Evolutionary conservation across 2,888 invertebrate species (phyloP), one percentile per base, ranked within the genome.

Genomic region (Drosophila mayaguana): DNA sequence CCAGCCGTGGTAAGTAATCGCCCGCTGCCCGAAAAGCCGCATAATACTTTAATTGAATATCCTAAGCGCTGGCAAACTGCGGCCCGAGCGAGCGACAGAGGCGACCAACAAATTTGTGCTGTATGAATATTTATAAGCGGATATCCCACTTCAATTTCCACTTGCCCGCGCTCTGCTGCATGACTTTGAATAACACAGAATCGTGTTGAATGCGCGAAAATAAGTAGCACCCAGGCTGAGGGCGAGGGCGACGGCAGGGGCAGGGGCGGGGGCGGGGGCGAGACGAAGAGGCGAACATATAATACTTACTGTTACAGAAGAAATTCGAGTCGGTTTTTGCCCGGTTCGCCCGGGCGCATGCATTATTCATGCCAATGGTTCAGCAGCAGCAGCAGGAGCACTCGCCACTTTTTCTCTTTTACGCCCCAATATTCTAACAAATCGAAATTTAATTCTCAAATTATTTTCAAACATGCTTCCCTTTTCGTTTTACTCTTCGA

Each of bases 1-100:
- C 97, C 97, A 93, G 92, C 97, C 92, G 97, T 98, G 96, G 98
- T 98, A 94, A 96, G 97, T 92, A 66, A 59, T 63, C 45, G 50
- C 36, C n/a, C 12, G 22, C 36, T 18, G 28, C 11, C 32, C 50
- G 50, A 20, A 50, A 42, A 40, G 42, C 71, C 76, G 34, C 76
- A 66, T 85, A 88, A 88, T 83, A 88, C 83, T 86, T 84, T 86
- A 86, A 85, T 85, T 85, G 88, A 85, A 86, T 85, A 63, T 65
- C 25, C 72, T 75, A 68, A 73, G 67, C 69, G 50, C 56, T 54
- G 38, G 18, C 57, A 18, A 43, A 25, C 51, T 25, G 38, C 46
- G 25, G 48, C 46, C 25, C 16, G 34, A 4, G n/a, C 40, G 8
- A 12, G 42, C 25, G 38, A 32, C 51, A 16, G 14, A 16, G 14